A percentile compares a stretch with the other conserved stretches of the same genome.
Evolutionary conservation across 2,797 vertebrate genomes (phyloP).

Genomic region (Decapterus maruadsi): DNA sequence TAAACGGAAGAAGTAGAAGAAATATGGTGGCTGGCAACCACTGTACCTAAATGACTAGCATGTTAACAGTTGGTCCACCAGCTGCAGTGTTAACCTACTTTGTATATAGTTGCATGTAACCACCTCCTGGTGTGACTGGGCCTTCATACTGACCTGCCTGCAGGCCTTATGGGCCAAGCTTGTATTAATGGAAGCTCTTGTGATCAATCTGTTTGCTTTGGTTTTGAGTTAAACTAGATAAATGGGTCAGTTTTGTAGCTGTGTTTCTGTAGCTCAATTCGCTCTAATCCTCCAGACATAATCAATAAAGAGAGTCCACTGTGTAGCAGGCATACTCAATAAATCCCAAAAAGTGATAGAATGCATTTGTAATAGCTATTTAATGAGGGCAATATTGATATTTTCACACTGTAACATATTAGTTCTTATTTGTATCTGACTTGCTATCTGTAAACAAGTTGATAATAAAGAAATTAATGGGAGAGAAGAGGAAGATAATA

Average conservation of each 20-base stretch:
- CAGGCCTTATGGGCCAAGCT: neutral
- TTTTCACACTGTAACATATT: slow-evolving; percentile 14
- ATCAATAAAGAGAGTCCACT: slow-evolving; percentile 48
- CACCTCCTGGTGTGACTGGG: neutral
- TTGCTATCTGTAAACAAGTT: neutral
- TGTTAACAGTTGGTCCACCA: neutral
- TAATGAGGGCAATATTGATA: slow-evolving; percentile 39
- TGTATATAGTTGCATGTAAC: neutral
- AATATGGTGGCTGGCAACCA: no score
- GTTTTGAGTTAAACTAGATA: slow-evolving; percentile 19
- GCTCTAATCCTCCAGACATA: slow-evolving; percentile 30
- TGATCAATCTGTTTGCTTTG: slow-evolving; percentile 24
- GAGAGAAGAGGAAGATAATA: neutral
- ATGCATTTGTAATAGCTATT: slow-evolving; percentile 36
- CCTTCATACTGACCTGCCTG: neutral
- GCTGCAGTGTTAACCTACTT: no score
- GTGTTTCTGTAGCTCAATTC: slow-evolving; percentile 15
- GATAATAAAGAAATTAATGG: neutral
- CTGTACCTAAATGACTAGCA: neutral
- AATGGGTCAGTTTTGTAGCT: slow-evolving; percentile 17
- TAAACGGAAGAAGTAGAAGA: neutral
- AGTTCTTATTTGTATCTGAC: neutral
- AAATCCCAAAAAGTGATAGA: slow-evolving; percentile 39
- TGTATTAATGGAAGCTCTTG: slow-evolving; percentile 6
- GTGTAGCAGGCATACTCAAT: slow-evolving; percentile 25